Evolutionary conservation across 2,888 invertebrate species (phyloP).

Genomic region (Ephialtes manifestator): DNA sequence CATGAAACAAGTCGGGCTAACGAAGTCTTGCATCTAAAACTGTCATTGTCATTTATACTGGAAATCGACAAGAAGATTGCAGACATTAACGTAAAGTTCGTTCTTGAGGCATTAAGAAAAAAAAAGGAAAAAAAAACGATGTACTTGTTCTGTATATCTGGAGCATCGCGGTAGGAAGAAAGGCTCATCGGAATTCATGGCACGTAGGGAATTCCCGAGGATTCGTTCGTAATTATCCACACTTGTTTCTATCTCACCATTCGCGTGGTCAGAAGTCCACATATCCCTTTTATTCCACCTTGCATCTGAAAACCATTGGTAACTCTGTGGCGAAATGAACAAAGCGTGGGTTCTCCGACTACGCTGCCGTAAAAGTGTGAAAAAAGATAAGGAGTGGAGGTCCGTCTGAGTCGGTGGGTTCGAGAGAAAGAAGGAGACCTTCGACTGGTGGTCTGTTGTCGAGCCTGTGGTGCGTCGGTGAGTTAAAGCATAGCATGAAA

Average conservation of each 20-base stretch:
- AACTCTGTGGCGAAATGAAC: slow-evolving; percentile 5
- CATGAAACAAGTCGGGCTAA: neutral
- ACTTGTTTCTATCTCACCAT: slow-evolving; percentile 28
- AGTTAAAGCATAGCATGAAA: slow-evolving; percentile 38
- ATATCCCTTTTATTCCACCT: slow-evolving; percentile 16
- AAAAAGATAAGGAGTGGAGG: slow-evolving; percentile 40
- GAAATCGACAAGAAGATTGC: neutral
- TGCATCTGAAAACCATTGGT: neutral
- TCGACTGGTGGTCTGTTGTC: slow-evolving; percentile 13
- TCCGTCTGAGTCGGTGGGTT: slow-evolving; percentile 28
- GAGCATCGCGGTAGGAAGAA: slow-evolving; percentile 38
- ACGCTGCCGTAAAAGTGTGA: slow-evolving; percentile 17
- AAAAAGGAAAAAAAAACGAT: neutral
- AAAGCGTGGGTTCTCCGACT: slow-evolving; percentile 6
- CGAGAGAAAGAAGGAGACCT: slow-evolving; percentile 46
- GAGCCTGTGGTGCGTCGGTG: slow-evolving; percentile 23
- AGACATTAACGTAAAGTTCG: neutral
- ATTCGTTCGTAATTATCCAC: slow-evolving; percentile 61
- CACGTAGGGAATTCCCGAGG: slow-evolving; percentile 49
- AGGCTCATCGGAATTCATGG: slow-evolving; percentile 55
- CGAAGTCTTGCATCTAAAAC: neutral
- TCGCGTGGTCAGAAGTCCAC: neutral
- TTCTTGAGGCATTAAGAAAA: neutral
- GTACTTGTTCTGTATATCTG: neutral
- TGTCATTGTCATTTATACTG: neutral